These are phyloP conservation scores for Salvelinus fontinalis DNA, from an alignment of 2,113 vertebrate species.

Conservation along the genomic window DNA sequence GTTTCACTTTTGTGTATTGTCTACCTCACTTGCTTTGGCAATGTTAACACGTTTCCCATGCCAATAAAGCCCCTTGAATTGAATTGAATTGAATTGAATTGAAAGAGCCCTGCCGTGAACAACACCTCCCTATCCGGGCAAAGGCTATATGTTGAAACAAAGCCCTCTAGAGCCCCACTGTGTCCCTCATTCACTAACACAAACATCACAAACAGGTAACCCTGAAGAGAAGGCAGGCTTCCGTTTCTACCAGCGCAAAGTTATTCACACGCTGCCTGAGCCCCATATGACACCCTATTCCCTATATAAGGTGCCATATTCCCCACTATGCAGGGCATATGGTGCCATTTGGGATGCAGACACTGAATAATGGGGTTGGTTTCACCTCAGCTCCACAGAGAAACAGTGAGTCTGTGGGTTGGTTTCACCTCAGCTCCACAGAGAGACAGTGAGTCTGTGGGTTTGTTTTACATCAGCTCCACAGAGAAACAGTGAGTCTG, in stretches of 20 bases:
- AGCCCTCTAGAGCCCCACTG: constrained; percentile 14
- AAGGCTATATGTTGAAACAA: constrained; percentile 32
- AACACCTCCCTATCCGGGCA: constrained; percentile 16
- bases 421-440: too few species aligned
- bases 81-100: too few species aligned
- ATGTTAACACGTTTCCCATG: too few species aligned
- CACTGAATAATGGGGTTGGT: neutral
- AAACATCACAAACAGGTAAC: constrained; percentile 34
- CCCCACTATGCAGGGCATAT: too few species aligned
- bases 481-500: neutral
- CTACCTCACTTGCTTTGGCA: too few species aligned
- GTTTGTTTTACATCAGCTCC: neutral
- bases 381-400: neutral
- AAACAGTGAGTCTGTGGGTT: neutral
- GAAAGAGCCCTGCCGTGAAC: neutral
- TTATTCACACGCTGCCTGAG: constrained; percentile 35
- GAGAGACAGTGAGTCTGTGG: too few species aligned
- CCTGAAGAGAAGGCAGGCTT: constrained; percentile 21
- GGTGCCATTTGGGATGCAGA: too few species aligned
- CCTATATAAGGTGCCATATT: too few species aligned
- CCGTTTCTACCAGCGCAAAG: constrained; percentile 17
- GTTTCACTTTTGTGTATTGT: too few species aligned
- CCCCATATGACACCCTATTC: too few species aligned
- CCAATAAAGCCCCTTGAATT: too few species aligned
- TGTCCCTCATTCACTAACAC: constrained; percentile 20